Evolutionary conservation across 2,797 vertebrate species (phyloP).

Genomic region (Limosa lapponica): DNA sequence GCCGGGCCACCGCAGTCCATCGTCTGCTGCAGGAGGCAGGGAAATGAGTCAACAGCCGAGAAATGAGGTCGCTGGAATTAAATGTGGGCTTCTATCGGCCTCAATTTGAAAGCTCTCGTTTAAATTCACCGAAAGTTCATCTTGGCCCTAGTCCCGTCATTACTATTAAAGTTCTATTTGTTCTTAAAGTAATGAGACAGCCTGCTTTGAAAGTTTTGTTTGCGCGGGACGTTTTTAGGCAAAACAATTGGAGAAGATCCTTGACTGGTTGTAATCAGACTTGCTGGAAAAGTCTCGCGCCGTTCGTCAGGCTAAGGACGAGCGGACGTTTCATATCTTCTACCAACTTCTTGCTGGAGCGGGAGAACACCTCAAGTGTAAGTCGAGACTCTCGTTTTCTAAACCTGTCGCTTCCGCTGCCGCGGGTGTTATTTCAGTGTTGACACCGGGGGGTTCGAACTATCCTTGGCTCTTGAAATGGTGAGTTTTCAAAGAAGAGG

Average conservation of each 20-base stretch:
- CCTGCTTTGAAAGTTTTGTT: background rate
- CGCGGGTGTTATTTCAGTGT: accelerated
- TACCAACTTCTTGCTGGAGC: conserved; percentile 95
- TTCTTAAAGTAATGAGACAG: background rate
- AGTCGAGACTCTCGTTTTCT: conserved; percentile 48
- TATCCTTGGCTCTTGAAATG: background rate
- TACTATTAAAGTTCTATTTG: accelerated
- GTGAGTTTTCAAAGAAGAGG: background rate
- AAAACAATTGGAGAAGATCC: background rate
- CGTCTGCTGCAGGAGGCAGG: background rate
- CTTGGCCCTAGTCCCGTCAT: background rate
- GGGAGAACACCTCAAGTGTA: conserved; percentile 94
- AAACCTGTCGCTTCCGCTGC: background rate
- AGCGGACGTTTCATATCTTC: conserved; percentile 97
- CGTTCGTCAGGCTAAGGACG: conserved; percentile 98
- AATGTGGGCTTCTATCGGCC: background rate
- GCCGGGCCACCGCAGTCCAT: background rate
- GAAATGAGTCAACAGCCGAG: background rate
- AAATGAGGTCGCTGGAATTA: background rate
- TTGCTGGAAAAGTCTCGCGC: conserved; percentile 97
- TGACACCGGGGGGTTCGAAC: accelerated
- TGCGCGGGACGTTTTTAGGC: accelerated
- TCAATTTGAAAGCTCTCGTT: background rate
- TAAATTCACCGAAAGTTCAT: background rate
- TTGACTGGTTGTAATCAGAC: conserved; percentile 85